Evolutionary conservation across 1,140 invertebrate species (phyloP).

Genomic region (Dendroctonus ponderosae): DNA sequence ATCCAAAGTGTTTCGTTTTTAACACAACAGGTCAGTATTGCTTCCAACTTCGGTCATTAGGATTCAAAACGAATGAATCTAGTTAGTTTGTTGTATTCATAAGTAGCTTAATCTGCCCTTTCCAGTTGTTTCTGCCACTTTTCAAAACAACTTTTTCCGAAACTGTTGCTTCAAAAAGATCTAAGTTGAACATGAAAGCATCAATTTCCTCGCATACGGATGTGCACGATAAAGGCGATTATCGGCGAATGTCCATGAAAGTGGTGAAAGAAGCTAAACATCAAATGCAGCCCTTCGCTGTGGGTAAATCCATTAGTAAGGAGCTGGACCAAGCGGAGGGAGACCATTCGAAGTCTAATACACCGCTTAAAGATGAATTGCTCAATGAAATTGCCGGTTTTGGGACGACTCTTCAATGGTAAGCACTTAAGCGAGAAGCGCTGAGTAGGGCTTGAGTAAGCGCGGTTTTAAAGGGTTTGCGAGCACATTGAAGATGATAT

Average conservation of each 20-base stretch:
- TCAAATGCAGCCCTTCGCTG: conserved; percentile 40
- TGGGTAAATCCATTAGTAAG: not conserved
- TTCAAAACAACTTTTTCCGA: conserved; percentile 45
- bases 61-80: not conserved
- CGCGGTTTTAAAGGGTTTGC: conserved; percentile 57
- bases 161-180: conserved; percentile 34
- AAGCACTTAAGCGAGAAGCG: conserved; percentile 2
- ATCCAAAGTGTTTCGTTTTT: conserved; percentile 56
- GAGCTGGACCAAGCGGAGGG: conserved; percentile 35
- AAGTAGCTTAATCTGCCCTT: not conserved
- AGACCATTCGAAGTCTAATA: conserved; percentile 31
- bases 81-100: too few relatives aligned
- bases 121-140: conserved; percentile 35
- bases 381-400: conserved; percentile 34
- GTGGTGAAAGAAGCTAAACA: conserved; percentile 51
- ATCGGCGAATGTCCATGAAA: conserved; percentile 55
- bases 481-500: conserved; percentile 68
- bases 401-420: conserved; percentile 29
- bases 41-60: conserved; percentile 6
- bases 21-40: conserved; percentile 46
- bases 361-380: conserved; percentile 38
- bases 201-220: conserved; percentile 37
- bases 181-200: conserved; percentile 30
- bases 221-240: conserved; percentile 47
- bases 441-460: not conserved